These are phyloP conservation scores for Sycophila sp. DNA, from an alignment of 1,140 invertebrate species.

Conservation along the genomic window DNA sequence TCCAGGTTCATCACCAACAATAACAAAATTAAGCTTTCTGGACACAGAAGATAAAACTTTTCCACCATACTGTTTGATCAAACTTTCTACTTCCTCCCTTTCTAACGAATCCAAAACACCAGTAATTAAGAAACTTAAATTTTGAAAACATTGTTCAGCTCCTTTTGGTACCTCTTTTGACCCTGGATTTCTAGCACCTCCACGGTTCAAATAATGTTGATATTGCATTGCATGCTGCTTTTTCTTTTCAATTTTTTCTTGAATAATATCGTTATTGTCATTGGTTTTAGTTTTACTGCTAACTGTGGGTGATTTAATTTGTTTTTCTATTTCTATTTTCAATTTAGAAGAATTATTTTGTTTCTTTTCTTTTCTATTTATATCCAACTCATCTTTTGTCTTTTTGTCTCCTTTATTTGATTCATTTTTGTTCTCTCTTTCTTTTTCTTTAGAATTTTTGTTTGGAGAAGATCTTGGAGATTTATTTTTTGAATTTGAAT, in stretches of 20 bases:
- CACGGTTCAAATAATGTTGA: constrained; percentile 78
- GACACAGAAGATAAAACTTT: constrained; percentile 79
- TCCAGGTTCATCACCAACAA: constrained; percentile 86
- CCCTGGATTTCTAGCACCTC: constrained; percentile 81
- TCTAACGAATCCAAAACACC: constrained; percentile 91
- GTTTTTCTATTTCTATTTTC: background rate
- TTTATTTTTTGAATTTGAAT: background rate
- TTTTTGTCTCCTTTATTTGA: too few species aligned
- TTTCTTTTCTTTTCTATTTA: background rate
- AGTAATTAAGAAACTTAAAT: constrained; percentile 84
- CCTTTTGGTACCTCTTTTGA: constrained; percentile 86
- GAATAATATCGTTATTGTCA: constrained; percentile 63
- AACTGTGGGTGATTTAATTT: constrained; percentile 33
- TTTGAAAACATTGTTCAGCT: constrained; percentile 77
- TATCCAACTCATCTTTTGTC: background rate
- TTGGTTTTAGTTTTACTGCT: constrained; percentile 45
- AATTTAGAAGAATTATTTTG: background rate
- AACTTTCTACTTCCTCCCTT: constrained; percentile 77
- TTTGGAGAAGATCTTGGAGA: too few species aligned
- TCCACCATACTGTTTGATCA: constrained; percentile 86
- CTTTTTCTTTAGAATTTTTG: background rate
- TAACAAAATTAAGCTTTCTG: constrained; percentile 82
- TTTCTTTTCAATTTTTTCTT: constrained; percentile 73
- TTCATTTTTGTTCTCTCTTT: background rate
- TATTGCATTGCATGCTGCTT: constrained; percentile 73